phyloP scores from a whole-genome alignment of 2,888 invertebrate species.

The Acanthococcus lagerstroemiae region DNA sequence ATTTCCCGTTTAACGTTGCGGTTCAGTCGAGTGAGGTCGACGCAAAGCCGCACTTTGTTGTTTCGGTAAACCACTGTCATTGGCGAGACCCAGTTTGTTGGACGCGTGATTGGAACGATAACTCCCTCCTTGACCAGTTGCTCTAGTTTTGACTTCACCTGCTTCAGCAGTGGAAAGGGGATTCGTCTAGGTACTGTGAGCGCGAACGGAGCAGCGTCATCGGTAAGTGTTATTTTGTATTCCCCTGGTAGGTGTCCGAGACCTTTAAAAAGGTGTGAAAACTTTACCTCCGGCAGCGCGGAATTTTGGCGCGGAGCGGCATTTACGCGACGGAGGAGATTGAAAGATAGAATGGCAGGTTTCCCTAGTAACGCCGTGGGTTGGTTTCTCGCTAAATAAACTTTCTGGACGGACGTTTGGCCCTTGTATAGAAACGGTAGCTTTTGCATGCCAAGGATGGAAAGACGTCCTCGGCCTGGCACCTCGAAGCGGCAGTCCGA shows the following conservation, averaged over 20 bases:
- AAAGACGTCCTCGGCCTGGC: background rate
- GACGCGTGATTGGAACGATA: slow-evolving; percentile 32
- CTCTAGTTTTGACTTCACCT: background rate
- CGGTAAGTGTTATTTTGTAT: slow-evolving; percentile 8
- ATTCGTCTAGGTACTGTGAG: background rate
- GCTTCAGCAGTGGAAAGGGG: background rate
- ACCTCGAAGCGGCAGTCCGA: background rate
- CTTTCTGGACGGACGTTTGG: background rate
- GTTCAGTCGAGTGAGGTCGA: slow-evolving; percentile 39
- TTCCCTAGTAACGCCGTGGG: background rate
- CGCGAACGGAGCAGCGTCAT: background rate
- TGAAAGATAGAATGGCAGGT: background rate
- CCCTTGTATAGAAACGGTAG: background rate
- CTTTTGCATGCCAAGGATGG: background rate
- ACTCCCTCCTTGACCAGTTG: background rate
- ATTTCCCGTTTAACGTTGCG: slow-evolving; percentile 35
- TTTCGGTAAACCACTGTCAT: slow-evolving; percentile 39
- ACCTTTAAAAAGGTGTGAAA: slow-evolving; percentile 24
- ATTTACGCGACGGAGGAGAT: background rate
- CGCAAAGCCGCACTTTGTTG: slow-evolving; percentile 39
- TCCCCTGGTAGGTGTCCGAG: slow-evolving; percentile 28
- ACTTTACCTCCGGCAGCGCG: background rate
- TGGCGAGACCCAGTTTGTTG: slow-evolving; percentile 40
- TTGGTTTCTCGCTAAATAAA: background rate
- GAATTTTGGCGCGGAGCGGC: background rate